phyloP scores from a whole-genome alignment of 2,888 invertebrate species.

The Agrypnus murinus region DNA sequence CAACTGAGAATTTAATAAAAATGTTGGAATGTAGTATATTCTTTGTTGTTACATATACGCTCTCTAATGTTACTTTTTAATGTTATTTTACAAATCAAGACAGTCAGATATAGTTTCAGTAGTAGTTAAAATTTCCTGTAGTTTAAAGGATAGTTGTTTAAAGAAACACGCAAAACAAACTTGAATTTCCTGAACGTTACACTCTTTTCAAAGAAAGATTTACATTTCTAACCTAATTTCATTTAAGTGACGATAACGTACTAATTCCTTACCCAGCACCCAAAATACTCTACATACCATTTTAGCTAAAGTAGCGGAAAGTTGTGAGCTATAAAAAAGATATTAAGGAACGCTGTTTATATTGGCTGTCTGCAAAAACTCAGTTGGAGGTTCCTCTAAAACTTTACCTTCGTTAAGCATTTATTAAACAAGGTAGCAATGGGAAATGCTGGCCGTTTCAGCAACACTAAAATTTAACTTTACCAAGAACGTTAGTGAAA shows the following conservation, averaged over 20 bases:
- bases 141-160: too few species aligned
- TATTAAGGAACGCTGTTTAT: conserved; percentile 6
- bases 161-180: too few species aligned
- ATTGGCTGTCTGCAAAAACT: conserved; percentile 6
- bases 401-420: conserved; percentile 16
- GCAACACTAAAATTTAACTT: conserved; percentile 21
- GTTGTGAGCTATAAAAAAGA: conserved; percentile 14
- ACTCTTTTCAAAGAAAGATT: too few species aligned
- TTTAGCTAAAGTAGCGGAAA: neutral
- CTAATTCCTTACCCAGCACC: neutral
- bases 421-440: conserved; percentile 17
- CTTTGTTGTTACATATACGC: too few species aligned
- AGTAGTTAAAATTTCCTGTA: too few species aligned
- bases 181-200: too few species aligned
- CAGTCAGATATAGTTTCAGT: too few species aligned
- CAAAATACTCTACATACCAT: conserved; percentile 1
- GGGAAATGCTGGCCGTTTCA: neutral
- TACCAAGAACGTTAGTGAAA: conserved; percentile 11
- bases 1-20: too few species aligned
- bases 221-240: too few species aligned
- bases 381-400: conserved; percentile 4
- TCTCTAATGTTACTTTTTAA: too few species aligned
- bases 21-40: too few species aligned
- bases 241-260: neutral
- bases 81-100: too few species aligned